These are phyloP conservation scores for Malurus splendens DNA, from an alignment of 2,797 vertebrate species.

Conservation along the genomic window DNA sequence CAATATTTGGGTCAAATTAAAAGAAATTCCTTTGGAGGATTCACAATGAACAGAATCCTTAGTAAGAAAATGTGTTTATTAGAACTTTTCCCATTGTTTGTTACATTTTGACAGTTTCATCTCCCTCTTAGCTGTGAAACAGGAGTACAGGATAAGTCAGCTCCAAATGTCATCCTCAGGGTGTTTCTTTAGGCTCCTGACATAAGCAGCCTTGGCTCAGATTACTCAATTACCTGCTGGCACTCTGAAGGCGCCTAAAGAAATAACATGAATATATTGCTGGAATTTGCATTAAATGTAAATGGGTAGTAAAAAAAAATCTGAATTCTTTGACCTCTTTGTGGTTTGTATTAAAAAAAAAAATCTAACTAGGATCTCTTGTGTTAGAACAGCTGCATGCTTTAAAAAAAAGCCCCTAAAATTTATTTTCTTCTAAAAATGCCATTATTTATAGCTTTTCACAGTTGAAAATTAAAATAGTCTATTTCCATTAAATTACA, in stretches of 20 bases:
- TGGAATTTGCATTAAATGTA: slow-evolving; percentile 51
- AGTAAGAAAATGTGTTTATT: neutral
- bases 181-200: slow-evolving; percentile 22
- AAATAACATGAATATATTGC: slow-evolving; percentile 15
- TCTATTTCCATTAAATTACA: slow-evolving; percentile 2
- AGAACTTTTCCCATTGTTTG: neutral
- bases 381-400: slow-evolving; percentile 38
- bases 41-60: neutral
- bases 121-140: neutral
- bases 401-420: slow-evolving; percentile 29
- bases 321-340: slow-evolving; percentile 26
- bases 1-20: neutral
- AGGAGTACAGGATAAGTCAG: neutral
- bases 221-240: slow-evolving; percentile 51
- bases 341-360: slow-evolving; percentile 36
- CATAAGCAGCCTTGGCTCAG: neutral
- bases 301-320: slow-evolving; percentile 12
- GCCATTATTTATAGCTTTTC: slow-evolving; percentile 30
- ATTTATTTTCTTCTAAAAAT: slow-evolving; percentile 25
- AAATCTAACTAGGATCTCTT: neutral
- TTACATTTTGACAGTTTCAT: neutral
- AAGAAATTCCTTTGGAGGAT: neutral
- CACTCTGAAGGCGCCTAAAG: slow-evolving; percentile 23
- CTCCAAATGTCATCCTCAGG: slow-evolving; percentile 13
- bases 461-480: slow-evolving; percentile 11